A percentile compares a stretch with the other conserved stretches of the same genome.
phyloP scores from a whole-genome alignment of 53 echinoderm and acorn worm species.

The Glandiceps talaboti region DNA sequence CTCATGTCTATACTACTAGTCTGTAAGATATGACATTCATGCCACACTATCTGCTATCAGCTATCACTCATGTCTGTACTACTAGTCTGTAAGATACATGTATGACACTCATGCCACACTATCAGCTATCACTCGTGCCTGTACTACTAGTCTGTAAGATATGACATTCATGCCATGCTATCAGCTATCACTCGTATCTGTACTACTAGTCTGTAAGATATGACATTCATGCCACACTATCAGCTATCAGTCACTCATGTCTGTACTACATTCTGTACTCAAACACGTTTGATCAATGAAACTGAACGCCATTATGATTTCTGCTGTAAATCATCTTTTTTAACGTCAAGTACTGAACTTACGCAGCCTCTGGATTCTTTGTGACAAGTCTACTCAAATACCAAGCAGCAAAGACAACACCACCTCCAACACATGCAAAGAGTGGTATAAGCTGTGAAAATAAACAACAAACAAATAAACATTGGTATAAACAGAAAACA shows the following conservation, averaged over 20 bases:
- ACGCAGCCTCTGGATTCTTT: slow-evolving; percentile 70
- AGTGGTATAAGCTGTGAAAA: slow-evolving; percentile 57
- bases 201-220: neutral
- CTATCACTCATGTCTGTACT: neutral
- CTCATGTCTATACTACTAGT: too few relatives aligned
- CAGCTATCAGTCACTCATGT: too few relatives aligned
- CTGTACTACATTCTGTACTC: neutral
- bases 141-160: neutral
- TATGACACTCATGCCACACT: neutral
- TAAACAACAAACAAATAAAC: neutral
- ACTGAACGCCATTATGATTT: too few relatives aligned
- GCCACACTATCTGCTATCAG: neutral
- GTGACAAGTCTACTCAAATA: slow-evolving; percentile 50
- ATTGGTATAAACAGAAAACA: too few relatives aligned
- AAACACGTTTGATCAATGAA: neutral
- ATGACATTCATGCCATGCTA: neutral
- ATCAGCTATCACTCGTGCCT: too few relatives aligned
- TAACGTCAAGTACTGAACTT: too few relatives aligned
- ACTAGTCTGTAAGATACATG: neutral
- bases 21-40: neutral
- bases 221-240: neutral
- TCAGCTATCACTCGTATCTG: neutral
- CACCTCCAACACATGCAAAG: slow-evolving; percentile 55
- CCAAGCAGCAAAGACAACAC: slow-evolving; percentile 54
- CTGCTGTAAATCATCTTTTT: too few relatives aligned